These are phyloP conservation scores for Macrobrachium nipponense DNA, from an alignment of 1,140 invertebrate species.

Conservation along the genomic window DNA sequence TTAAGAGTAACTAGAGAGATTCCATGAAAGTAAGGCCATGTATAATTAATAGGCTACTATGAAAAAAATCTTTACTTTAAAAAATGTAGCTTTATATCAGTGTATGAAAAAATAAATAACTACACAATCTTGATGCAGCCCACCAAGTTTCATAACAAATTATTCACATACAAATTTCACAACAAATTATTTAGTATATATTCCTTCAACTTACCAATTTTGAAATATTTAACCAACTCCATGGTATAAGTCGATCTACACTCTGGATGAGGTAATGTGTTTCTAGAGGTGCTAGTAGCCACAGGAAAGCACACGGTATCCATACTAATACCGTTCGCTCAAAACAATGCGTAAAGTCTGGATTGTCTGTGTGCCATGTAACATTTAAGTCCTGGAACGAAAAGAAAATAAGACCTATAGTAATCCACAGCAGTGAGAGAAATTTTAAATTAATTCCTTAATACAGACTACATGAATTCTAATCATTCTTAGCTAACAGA, in stretches of 20 bases:
- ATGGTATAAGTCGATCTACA: conserved; percentile 82
- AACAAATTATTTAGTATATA: conserved; percentile 7
- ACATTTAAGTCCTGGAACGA: conserved; percentile 76
- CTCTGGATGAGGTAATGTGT: conserved; percentile 82
- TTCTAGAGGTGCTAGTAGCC: conserved; percentile 82
- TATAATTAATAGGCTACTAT: too few relatives aligned
- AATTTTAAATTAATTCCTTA: too few relatives aligned
- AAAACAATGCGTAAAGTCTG: conserved; percentile 88
- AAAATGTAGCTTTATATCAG: too few relatives aligned
- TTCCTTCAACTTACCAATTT: conserved; percentile 77
- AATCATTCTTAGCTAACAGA: too few relatives aligned
- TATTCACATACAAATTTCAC: too few relatives aligned
- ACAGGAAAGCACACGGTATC: conserved; percentile 87
- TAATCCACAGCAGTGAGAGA: too few relatives aligned
- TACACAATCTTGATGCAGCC: too few relatives aligned
- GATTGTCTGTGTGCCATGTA: conserved; percentile 86
- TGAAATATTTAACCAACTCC: conserved; percentile 80
- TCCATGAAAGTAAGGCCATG: too few relatives aligned
- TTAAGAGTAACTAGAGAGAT: too few relatives aligned
- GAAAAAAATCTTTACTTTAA: too few relatives aligned
- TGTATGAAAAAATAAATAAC: too few relatives aligned
- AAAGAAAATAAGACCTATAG: neutral
- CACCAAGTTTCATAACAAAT: neutral
- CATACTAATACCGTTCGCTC: conserved; percentile 88
- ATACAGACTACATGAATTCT: too few relatives aligned